Base-by-base conservation (phyloP, 2,113 vertebrate genomes). In the Bubo scandiacus region DNA sequence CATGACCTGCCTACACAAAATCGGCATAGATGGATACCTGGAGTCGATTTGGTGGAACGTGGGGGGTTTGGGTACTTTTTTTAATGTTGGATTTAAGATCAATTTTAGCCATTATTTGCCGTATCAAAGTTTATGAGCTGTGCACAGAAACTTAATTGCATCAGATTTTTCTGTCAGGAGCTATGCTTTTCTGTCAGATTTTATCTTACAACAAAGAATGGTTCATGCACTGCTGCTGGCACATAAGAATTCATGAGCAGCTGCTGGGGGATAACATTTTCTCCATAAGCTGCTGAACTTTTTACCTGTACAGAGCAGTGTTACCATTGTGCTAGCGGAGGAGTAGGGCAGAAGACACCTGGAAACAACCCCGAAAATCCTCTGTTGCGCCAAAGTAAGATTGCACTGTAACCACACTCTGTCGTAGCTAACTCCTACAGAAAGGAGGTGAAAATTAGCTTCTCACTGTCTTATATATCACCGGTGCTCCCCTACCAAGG, bases 41-140 rank as follows among this genome's bases (percentile, higher is more conserved):
- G 81, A 90, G 88, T 36, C 11, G 18, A 91, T 89, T 40, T 81
- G 86, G 72, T 85, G 70, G 57, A 81, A 91, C 2, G 1, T 79
- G 94, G 90, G 34, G 88, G 91, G 83, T 18, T 94, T 3, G 1
- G 81, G 40, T 45, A 30, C 66, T 65, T 91, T 83, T 82, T 91
- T 70, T 47, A 92, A 92, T 90, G 86, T 91, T 90, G 92, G 84
- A 82, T 97, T 96, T 96, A 75, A 95, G 86, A 95, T 96, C 92
- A 85, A 88, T 95, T 97, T 94, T 93, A 54, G 59, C 87, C 93
- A 96, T 97, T 96, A 89, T 97, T 97, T 89, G 83, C 89, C 84
- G 51, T 95, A 95, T 96, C 96, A 96, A 95, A 96, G 96, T 96
- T 95, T 95, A 97, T 92, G 91, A 96, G 89, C 86, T 96, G 86